A percentile compares a stretch with the other conserved stretches of the same genome.
phyloP scores from a whole-genome alignment of 2,797 vertebrate species.

The Limnodromus scolopaceus region DNA sequence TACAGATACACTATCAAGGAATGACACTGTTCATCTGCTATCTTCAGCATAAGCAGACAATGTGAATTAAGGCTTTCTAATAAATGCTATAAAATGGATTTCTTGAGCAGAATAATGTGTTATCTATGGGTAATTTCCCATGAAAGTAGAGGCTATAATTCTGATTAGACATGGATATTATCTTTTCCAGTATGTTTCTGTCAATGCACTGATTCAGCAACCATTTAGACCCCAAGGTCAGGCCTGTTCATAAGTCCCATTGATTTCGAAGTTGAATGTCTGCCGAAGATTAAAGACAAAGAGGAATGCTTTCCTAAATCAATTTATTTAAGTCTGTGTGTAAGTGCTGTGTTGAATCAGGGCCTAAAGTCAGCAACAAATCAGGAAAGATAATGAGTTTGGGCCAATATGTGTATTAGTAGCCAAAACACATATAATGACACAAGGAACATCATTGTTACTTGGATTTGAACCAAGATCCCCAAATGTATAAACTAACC shows the following conservation, averaged over 20 bases:
- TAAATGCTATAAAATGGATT: conserved; percentile 32
- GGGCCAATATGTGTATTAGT: background rate
- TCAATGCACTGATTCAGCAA: conserved; percentile 56
- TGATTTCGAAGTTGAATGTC: conserved; percentile 39
- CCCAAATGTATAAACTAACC: background rate
- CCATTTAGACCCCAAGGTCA: conserved; percentile 49
- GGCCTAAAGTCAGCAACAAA: conserved; percentile 5
- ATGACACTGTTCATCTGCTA: background rate
- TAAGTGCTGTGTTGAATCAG: conserved; percentile 49
- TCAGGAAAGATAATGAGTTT: background rate
- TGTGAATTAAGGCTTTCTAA: conserved; percentile 10
- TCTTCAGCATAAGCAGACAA: background rate
- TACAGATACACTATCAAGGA: background rate
- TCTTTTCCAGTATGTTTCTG: conserved; percentile 44
- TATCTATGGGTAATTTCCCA: conserved; percentile 39
- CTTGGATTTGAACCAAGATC: background rate
- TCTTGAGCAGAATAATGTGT: conserved; percentile 33
- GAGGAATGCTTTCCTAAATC: conserved; percentile 38
- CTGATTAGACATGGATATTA: conserved; percentile 44
- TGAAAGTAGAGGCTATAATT: conserved; percentile 33
- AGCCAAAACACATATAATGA: background rate
- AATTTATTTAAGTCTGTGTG: conserved; percentile 26
- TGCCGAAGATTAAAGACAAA: conserved; percentile 39
- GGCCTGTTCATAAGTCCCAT: conserved; percentile 14
- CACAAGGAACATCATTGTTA: background rate